A percentile compares a stretch with the other conserved stretches of the same genome.
Evolutionary conservation across 2,888 invertebrate genomes (phyloP).

Genomic region (Panopea generosa): DNA sequence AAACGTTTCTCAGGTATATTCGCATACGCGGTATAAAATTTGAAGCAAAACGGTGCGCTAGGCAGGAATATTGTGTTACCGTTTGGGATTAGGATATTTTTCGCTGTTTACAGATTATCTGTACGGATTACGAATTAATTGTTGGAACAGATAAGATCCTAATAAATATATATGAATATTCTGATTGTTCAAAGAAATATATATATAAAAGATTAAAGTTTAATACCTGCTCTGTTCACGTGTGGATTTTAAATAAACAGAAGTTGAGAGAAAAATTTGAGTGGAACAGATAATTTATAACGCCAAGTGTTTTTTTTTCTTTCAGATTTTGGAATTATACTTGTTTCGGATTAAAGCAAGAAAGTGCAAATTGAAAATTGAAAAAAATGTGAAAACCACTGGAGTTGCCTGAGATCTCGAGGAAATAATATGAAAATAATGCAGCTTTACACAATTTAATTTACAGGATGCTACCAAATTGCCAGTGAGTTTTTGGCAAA

Average conservation of each 20-base stretch:
- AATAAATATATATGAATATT: conserved; percentile 12
- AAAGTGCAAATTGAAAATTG: too few species aligned
- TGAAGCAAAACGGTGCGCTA: too few species aligned
- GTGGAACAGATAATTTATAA: not conserved
- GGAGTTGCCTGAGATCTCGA: too few species aligned
- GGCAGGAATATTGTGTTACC: not conserved
- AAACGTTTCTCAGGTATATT: conserved; percentile 1
- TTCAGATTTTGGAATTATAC: too few species aligned
- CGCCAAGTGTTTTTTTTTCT: too few species aligned
- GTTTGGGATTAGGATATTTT: conserved; percentile 38
- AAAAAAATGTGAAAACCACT: too few species aligned
- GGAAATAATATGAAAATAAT: too few species aligned
- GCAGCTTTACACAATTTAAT: too few species aligned
- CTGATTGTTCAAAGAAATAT: conserved; percentile 22
- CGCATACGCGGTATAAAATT: not conserved
- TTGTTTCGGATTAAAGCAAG: too few species aligned
- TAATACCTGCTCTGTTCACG: conserved; percentile 8
- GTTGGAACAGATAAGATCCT: conserved; percentile 26
- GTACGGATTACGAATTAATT: conserved; percentile 42
- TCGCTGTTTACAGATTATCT: conserved; percentile 30
- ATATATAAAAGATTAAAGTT: conserved; percentile 5
- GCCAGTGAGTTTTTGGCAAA: too few species aligned
- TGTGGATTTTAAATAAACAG: conserved; percentile 33
- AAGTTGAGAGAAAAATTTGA: conserved; percentile 15
- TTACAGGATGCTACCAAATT: too few species aligned